These are phyloP conservation scores for Axea sp. DNA, from an alignment of 2,888 invertebrate genomes.

Conservation along the genomic window DNA sequence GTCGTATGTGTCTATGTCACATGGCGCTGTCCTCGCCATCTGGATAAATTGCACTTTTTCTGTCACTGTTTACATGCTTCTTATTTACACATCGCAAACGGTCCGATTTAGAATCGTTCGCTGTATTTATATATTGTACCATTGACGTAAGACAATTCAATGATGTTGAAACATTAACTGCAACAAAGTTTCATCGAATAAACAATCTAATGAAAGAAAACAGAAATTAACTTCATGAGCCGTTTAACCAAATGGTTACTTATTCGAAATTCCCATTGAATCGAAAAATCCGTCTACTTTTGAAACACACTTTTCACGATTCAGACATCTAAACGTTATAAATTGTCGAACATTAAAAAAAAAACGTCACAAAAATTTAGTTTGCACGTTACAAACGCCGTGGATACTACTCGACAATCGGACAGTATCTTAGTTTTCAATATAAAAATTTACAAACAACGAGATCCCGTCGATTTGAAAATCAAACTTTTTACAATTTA, in stretches of 20 bases:
- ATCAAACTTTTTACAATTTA: neutral
- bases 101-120: neutral
- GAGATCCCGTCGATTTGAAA: too few species aligned
- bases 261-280: too few species aligned
- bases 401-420: too few species aligned
- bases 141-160: constrained; percentile 21
- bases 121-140: constrained; percentile 13
- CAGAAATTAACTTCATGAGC: neutral
- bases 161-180: constrained; percentile 1
- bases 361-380: constrained; percentile 6
- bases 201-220: neutral
- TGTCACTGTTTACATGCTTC: constrained; percentile 30
- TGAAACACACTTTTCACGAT: too few species aligned
- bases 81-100: constrained; percentile 36
- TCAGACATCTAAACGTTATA: neutral
- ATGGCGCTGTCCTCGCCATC: constrained; percentile 17
- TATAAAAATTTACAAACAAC: neutral
- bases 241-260: too few species aligned
- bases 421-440: too few species aligned
- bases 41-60: constrained; percentile 55
- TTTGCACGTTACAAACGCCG: constrained; percentile 3
- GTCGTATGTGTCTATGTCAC: constrained; percentile 13
- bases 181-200: neutral
- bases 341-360: neutral
- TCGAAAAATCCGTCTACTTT: too few species aligned